Conservation (phyloP, 2,888 invertebrate species). For the Antheraea yamamai region DNA sequence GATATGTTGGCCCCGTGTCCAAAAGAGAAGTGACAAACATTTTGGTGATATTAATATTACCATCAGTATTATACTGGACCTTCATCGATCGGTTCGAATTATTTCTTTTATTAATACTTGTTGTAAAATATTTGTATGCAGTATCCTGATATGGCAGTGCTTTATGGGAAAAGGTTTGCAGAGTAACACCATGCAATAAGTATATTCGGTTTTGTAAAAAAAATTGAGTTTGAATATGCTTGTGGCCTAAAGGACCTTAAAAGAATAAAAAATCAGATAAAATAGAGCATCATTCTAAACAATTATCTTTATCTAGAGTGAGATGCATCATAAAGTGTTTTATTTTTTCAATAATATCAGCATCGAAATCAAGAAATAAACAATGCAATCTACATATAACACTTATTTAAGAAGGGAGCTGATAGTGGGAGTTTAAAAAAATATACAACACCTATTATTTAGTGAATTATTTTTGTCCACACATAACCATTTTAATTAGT, state of each 20-base stretch:
- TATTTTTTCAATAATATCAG: not conserved
- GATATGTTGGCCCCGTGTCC: not conserved
- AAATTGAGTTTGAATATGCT: no score
- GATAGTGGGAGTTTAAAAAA: not conserved
- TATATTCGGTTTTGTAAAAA: no score
- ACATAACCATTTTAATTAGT: not conserved
- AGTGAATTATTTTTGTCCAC: not conserved
- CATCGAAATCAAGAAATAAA: not conserved
- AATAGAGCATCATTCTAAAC: not conserved
- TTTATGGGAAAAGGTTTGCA: no score
- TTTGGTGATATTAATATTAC: not conserved
- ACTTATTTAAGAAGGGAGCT: slow-evolving; percentile 1
- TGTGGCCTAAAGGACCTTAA: no score
- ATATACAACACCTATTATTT: not conserved
- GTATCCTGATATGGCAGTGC: no score
- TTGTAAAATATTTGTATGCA: no score
- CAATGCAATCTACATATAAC: not conserved
- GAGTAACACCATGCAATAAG: no score
- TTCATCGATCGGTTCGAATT: no score
- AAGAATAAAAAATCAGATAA: not conserved
- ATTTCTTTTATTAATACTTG: no score
- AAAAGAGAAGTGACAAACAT: not conserved
- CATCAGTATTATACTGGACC: no score
- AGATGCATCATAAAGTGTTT: not conserved
- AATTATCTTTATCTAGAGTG: not conserved